Conservation (phyloP, 2,888 invertebrate genomes). For the Xestia ashworthii region DNA sequence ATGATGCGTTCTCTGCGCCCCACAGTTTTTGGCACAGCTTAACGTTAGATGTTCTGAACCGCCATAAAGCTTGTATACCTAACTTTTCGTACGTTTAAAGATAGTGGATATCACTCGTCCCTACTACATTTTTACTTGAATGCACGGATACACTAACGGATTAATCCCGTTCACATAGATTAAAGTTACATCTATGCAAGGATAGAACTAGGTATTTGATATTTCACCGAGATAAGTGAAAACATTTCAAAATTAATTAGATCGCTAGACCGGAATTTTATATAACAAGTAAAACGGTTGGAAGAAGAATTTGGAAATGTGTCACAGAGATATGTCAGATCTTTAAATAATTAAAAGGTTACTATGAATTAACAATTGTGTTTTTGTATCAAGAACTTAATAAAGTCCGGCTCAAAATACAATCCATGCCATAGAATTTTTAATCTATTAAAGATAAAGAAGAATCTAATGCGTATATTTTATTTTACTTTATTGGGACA, state of each 20-base stretch:
- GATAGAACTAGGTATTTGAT: slow-evolving; percentile 14
- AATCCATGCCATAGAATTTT: slow-evolving; percentile 14
- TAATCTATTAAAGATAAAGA: background rate
- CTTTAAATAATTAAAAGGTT: slow-evolving; percentile 1
- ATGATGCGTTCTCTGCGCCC: background rate
- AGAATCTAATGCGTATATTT: background rate
- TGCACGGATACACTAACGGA: slow-evolving; percentile 28
- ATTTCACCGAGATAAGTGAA: background rate
- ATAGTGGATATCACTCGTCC: slow-evolving; percentile 18
- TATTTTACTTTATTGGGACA: no score
- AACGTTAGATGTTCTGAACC: background rate
- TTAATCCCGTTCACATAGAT: slow-evolving; percentile 57
- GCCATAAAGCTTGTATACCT: background rate
- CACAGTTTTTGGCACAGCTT: background rate
- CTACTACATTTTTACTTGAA: slow-evolving; percentile 11
- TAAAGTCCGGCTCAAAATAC: slow-evolving; percentile 5
- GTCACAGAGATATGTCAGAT: background rate
- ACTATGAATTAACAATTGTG: background rate
- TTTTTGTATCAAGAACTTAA: background rate
- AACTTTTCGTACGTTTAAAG: background rate
- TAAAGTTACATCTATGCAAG: background rate
- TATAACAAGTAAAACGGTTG: slow-evolving; percentile 17
- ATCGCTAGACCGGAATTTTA: slow-evolving; percentile 34
- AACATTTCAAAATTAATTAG: slow-evolving; percentile 37
- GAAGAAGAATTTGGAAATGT: slow-evolving; percentile 13